Conservation (phyloP, 2,888 invertebrate genomes). For the Cheiracanthium punctorium region DNA sequence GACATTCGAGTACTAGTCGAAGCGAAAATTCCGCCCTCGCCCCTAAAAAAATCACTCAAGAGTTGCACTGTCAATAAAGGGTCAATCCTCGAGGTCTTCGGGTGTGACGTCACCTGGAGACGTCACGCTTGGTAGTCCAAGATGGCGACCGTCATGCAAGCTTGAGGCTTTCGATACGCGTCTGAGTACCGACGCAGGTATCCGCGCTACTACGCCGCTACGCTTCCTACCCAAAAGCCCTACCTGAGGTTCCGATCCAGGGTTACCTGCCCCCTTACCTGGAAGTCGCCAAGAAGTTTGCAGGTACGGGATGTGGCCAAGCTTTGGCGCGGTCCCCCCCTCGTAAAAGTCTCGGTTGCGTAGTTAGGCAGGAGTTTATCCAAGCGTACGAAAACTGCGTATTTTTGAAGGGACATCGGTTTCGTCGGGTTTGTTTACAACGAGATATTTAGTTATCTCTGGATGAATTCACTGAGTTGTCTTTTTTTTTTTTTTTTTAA, state of each 20-base stretch:
- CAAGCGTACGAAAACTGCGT: conserved; percentile 32
- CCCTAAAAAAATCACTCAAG: conserved; percentile 41
- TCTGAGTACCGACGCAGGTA: conserved; percentile 53
- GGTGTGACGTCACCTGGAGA: conserved; percentile 61
- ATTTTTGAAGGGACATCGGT: neutral
- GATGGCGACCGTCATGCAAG: conserved; percentile 60
- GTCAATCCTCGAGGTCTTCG: conserved; percentile 56
- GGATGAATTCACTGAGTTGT: too few species aligned
- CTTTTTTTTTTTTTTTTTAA: too few species aligned
- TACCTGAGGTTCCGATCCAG: conserved; percentile 55
- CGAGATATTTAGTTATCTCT: too few species aligned
- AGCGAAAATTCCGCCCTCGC: neutral
- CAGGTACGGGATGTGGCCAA: conserved; percentile 31
- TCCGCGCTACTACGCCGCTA: conserved; percentile 52
- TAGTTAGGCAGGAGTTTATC: conserved; percentile 12
- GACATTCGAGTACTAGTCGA: neutral
- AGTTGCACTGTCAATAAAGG: conserved; percentile 52
- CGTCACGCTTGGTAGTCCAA: conserved; percentile 64
- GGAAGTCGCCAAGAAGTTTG: conserved; percentile 41
- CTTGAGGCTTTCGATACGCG: conserved; percentile 51
- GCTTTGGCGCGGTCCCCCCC: conserved; percentile 22
- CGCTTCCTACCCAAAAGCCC: conserved; percentile 38
- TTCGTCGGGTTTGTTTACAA: too few species aligned
- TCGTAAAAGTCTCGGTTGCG: conserved; percentile 37
- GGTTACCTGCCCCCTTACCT: conserved; percentile 36